These are phyloP conservation scores for Eufriesea mexicana DNA, from an alignment of 1,140 invertebrate genomes.

Conservation along the genomic window DNA sequence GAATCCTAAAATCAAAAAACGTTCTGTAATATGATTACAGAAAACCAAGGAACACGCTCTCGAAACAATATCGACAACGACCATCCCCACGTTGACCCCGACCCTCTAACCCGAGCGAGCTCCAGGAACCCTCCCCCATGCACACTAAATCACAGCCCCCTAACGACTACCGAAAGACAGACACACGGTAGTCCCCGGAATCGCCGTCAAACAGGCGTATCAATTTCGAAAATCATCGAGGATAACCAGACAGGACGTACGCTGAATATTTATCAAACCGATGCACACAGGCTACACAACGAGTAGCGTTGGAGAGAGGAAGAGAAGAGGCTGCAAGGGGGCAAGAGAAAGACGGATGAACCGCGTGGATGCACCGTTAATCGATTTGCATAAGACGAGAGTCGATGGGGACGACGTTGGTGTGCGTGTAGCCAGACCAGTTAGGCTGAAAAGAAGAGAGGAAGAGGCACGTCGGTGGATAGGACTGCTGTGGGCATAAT, in stretches of 20 bases:
- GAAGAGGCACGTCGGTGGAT: not conserved
- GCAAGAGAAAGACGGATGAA: not conserved
- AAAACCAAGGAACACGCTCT: too few relatives aligned
- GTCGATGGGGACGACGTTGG: not conserved
- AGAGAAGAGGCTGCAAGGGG: not conserved
- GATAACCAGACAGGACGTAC: constrained; percentile 14
- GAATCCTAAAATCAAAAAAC: too few relatives aligned
- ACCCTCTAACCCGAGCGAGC: too few relatives aligned
- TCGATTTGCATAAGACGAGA: constrained; percentile 65
- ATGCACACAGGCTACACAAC: constrained; percentile 14
- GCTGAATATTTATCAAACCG: constrained; percentile 59
- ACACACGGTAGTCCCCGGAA: not conserved
- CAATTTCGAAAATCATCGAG: constrained; percentile 14
- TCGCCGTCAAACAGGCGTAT: not conserved
- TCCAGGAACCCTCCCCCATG: too few relatives aligned
- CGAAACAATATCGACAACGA: too few relatives aligned
- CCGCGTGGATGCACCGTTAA: constrained; percentile 64
- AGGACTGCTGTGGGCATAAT: constrained; percentile 39
- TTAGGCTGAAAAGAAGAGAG: constrained; percentile 45
- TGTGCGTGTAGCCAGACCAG: constrained; percentile 14
- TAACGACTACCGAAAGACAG: not conserved
- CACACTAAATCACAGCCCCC: not conserved
- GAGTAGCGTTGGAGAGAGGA: too few relatives aligned
- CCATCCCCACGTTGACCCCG: too few relatives aligned
- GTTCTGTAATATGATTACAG: too few relatives aligned